Evolutionary conservation across 2,888 invertebrate genomes (phyloP).

Genomic region (Cephus spinipes): DNA sequence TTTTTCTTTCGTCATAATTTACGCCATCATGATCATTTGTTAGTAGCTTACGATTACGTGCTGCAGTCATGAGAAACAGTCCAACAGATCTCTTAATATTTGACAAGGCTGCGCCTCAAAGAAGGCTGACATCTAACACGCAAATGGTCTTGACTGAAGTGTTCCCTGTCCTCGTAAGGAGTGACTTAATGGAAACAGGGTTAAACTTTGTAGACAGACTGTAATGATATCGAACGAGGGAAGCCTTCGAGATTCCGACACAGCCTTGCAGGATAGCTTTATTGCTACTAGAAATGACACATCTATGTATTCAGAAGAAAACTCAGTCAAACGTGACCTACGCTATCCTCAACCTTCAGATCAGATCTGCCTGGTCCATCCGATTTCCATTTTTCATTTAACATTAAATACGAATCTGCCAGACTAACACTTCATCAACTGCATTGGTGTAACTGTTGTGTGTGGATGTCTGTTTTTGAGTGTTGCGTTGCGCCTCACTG

Average conservation of each 20-base stretch:
- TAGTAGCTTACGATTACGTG: conserved; percentile 24
- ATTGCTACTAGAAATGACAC: neutral
- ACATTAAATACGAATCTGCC: neutral
- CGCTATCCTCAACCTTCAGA: neutral
- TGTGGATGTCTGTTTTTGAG: neutral
- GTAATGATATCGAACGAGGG: neutral
- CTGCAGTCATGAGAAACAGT: conserved; percentile 22
- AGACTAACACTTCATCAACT: neutral
- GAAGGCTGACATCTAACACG: neutral
- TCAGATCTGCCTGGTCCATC: neutral
- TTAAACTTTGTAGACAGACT: neutral
- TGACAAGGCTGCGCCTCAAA: conserved; percentile 18
- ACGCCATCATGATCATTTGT: conserved; percentile 4
- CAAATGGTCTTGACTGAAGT: neutral
- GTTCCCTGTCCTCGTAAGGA: neutral
- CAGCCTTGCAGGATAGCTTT: neutral
- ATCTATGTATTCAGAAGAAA: neutral
- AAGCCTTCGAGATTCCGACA: neutral
- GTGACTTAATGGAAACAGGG: neutral
- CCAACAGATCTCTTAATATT: conserved; percentile 21
- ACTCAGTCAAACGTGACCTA: neutral
- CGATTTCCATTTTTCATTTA: neutral
- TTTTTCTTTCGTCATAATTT: neutral
- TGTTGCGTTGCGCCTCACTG: conserved; percentile 16
- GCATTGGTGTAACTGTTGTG: neutral